Evolutionary conservation across 2,888 invertebrate genomes (phyloP), one percentile per base, ranked within the genome.

Genomic region (Philopedon plagiatum): DNA sequence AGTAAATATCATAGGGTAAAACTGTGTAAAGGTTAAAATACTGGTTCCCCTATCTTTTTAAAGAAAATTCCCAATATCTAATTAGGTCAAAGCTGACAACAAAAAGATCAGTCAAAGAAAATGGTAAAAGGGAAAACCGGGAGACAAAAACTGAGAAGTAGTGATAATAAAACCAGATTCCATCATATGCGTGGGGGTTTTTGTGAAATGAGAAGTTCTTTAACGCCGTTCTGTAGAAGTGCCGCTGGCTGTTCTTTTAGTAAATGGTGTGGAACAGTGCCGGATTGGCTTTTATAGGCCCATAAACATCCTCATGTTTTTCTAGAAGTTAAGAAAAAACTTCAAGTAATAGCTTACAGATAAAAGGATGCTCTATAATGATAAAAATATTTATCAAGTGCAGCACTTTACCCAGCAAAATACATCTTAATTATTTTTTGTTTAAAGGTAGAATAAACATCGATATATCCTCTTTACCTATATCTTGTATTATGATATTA

Each of bases 91-190:
- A 26, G 46, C 51, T 49, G 29, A 39, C 32, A 56, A 29, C 19
- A 49, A 23, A 56, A 65, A 54, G 56, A 65, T 46, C 56, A 49
- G 44, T 21, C 54, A 56, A 54, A 39, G 57, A 39, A 62, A 60
- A 67, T 46, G 41, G 49, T 34, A 56, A 62, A 69, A 41, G 37
- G 8, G 54, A 41, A 60, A 62, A 62, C 39, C 54, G 67, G 34
- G 37, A 56, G 41, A 57, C 49, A 41, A 60, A 69, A 61, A 69
- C 29, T 39, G 68, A 51, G 32, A 62, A 69, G 62, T 62, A 56
- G 60, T 39, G 54, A 60, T 69, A 69, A 51, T 62, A 46, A 69
- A 69, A 62, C 67, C 60, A 60, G 67, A 67, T 67, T 67, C 60
- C 67, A 51, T 58, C 67, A 49, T 67, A 41, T 44, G 58, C 39